Base-by-base conservation (phyloP, 2,797 vertebrate genomes). In the Thamnophis elegans region DNA sequence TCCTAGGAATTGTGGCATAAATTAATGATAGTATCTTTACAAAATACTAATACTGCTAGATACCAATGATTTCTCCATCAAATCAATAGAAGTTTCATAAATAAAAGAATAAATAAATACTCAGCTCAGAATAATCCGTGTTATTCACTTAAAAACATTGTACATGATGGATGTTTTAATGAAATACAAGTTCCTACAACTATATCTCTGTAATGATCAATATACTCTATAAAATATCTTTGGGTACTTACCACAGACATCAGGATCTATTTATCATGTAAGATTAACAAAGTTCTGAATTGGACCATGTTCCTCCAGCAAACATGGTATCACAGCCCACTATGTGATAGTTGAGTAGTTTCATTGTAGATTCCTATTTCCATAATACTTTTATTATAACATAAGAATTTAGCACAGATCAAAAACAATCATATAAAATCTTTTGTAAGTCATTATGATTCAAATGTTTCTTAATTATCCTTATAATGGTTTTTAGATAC, bases 401-500 rank as follows among this genome's bases (percentile, higher is more conserved):
- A 22, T 26, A 8, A 85, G 36, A 85, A 85, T 32, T 90, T 18
- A 47, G 26, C 4, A 20, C 10, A 87, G 28, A 88, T 88, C 22
- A 65, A 53, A 90, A 78, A 88, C n/a, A 54, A 88, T 82, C 11
- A 91, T 0, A 36, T 56, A 14, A 90, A 93, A 65, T 60, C 28
- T 32, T 92, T 95, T 95, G 3, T 91, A 82, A 94, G 25, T 36
- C 58, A 82, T 53, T 47, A 73, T 59, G 18, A 85, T 78, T 93
- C 91, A 90, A 0, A 42, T 93, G 94, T 89, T 93, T 16, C 2
- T 93, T 2, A 55, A 20, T 86, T 82, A 47, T 2, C 93, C 95
- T 93, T 68, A 85, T 53, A 96, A 86, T 90, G 8, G 2, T 95
- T 96, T 95, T 92, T 95, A 82, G 86, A 73, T 47, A 20, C 94